These are phyloP conservation scores for Trichosurus vulpecula DNA, from an alignment of 2,797 vertebrate genomes.

Conservation along the genomic window DNA sequence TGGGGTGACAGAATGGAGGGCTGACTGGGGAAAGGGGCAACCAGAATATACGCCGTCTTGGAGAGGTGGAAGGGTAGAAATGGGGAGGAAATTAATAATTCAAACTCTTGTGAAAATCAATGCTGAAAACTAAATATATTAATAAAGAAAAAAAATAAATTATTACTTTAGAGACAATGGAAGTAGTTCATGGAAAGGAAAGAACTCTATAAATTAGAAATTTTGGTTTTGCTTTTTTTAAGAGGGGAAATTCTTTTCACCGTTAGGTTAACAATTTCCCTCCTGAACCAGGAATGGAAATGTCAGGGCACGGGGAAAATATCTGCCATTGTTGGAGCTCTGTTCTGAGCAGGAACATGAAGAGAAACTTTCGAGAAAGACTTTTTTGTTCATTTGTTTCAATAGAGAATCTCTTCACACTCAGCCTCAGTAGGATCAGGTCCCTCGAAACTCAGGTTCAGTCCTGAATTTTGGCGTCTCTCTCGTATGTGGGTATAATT, in stretches of 20 bases:
- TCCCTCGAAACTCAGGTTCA: background rate
- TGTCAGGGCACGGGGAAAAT: background rate
- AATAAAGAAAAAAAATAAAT: no score
- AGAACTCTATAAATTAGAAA: no score
- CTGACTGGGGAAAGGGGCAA: no score
- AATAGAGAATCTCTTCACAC: background rate
- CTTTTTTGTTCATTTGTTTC: background rate
- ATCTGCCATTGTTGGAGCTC: background rate
- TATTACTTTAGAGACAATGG: background rate
- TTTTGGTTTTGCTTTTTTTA: background rate
- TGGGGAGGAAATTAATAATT: no score
- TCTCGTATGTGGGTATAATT: background rate
- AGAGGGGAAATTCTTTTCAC: background rate
- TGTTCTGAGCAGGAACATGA: background rate
- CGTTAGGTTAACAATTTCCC: background rate
- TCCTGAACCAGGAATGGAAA: background rate
- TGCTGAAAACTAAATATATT: no score
- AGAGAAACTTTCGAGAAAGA: background rate
- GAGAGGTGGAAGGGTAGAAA: no score
- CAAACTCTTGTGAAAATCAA: no score
- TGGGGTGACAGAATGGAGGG: no score
- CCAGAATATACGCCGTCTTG: no score
- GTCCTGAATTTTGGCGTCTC: background rate
- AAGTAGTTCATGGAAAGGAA: background rate
- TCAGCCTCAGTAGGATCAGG: background rate